Evolutionary conservation across 2,888 invertebrate genomes (phyloP), one percentile per base, ranked within the genome.

Genomic region (Synergus itoensis): DNA sequence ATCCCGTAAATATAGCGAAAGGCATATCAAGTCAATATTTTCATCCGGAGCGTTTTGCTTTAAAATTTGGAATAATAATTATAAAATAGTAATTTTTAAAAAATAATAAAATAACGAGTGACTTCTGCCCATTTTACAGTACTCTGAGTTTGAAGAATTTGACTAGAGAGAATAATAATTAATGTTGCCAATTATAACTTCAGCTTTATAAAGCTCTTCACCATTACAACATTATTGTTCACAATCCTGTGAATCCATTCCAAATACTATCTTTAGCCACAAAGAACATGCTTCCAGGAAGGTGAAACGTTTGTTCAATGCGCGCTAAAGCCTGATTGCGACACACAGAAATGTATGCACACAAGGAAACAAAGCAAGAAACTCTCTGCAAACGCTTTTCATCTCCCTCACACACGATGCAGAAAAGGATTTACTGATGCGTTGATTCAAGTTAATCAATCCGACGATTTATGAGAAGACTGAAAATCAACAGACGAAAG

Each of bases 311-410:
- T 65, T 9, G 18, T 65, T 65, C 65, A n/a, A 65, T 65, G 41
- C 18, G 9, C n/a, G 16, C 65, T 65, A 11, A 65, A 65, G 65
- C 65, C 41, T 65, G 65, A 65, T 65, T 65, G 40, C 41, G 40
- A n/a, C n/a, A n/a, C 41, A 41, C 41, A n/a, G 11, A 11, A 41
- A 65, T 40, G 9, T 65, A 11, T 41, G 4, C 11, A 21, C 11
- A 18, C n/a, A 9, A 41, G 18, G 41, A 41, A 11, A 41, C 41
- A 28, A 41, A 65, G 11, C 18, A 18, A 45, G 67, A 45, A 45
- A 14, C 12, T 18, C 45, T 45, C 45, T 21, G 21, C 12, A 9
- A 45, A 65, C n/a, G 36, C 11, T 48, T 36, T n/a, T 73, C 28
- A 12, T 21, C 45, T 8, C 21, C 7, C 21, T 43, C 4, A 69